Percentiles rank a stretch among this genome's conserved stretches.
Evolutionary conservation across 2,888 invertebrate species (phyloP).

Genomic region (Laspeyria flexula): DNA sequence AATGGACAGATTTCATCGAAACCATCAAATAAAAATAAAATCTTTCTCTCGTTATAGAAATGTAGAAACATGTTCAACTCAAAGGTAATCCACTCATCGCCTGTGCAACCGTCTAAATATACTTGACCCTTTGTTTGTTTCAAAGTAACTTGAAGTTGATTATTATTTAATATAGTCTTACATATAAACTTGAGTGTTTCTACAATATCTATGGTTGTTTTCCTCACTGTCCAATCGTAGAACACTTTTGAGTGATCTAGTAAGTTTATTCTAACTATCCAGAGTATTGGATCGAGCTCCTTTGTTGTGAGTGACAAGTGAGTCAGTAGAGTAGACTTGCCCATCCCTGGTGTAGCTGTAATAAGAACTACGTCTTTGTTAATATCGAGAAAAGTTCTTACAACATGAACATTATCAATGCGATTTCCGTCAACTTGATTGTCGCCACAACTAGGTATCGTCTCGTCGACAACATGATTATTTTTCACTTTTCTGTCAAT

Average conservation of each 20-base stretch:
- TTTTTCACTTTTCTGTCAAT: slow-evolving; percentile 14
- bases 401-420: neutral
- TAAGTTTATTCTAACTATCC: slow-evolving; percentile 24
- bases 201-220: neutral
- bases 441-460: too few relatives aligned
- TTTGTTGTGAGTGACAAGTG: slow-evolving; percentile 23
- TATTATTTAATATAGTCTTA: neutral
- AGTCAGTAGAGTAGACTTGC: slow-evolving; percentile 25
- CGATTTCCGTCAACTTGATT: too few relatives aligned
- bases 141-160: neutral
- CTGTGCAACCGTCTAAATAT: neutral
- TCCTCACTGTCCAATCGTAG: neutral
- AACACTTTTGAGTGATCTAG: slow-evolving; percentile 3
- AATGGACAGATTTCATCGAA: slow-evolving; percentile 24
- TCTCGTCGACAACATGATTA: neutral
- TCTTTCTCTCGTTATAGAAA: slow-evolving; percentile 4
- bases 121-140: neutral
- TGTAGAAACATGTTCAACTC: slow-evolving; percentile 12
- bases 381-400: neutral
- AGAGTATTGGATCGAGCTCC: slow-evolving; percentile 3
- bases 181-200: slow-evolving; percentile 2
- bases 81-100: neutral
- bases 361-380: slow-evolving; percentile 6
- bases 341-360: slow-evolving; percentile 22
- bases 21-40: slow-evolving; percentile 24